These are phyloP conservation scores for Aleiodes alternator DNA, from an alignment of 2,888 invertebrate species.

Conservation along the genomic window DNA sequence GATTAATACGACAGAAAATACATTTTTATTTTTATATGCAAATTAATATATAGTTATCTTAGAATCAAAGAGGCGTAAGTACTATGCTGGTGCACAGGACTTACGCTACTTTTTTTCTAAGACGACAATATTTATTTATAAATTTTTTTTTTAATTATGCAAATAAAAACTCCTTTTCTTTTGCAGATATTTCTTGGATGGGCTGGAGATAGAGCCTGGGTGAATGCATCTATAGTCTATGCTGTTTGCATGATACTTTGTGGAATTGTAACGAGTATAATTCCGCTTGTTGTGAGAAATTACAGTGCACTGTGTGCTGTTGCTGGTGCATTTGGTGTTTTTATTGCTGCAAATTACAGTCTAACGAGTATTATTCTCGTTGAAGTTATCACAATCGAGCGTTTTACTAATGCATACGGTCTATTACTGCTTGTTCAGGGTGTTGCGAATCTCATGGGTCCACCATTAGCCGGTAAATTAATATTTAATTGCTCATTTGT, in stretches of 20 bases:
- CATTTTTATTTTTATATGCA: too few species aligned
- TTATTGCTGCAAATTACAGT: conserved; percentile 94
- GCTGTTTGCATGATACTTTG: conserved; percentile 87
- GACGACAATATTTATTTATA: too few species aligned
- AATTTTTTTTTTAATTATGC: too few species aligned
- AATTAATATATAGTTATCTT: too few species aligned
- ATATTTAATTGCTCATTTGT: background rate
- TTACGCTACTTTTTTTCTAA: too few species aligned
- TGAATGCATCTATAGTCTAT: conserved; percentile 87
- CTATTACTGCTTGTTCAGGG: conserved; percentile 92
- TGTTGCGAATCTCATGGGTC: conserved; percentile 91
- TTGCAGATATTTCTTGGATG: conserved; percentile 88
- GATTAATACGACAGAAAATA: too few species aligned
- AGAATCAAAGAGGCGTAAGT: too few species aligned
- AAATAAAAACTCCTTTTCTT: conserved; percentile 14
- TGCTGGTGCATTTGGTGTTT: conserved; percentile 90
- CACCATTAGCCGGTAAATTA: conserved; percentile 88
- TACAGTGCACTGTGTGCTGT: conserved; percentile 81
- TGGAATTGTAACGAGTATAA: conserved; percentile 81
- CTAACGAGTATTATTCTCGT: conserved; percentile 93
- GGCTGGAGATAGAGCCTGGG: conserved; percentile 88
- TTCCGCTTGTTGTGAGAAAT: conserved; percentile 79
- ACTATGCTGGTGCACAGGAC: too few species aligned
- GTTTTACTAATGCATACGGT: conserved; percentile 94
- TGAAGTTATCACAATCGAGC: conserved; percentile 91